phyloP scores from a whole-genome alignment of 2,888 invertebrate genomes.

The Megamerina dolium region DNA sequence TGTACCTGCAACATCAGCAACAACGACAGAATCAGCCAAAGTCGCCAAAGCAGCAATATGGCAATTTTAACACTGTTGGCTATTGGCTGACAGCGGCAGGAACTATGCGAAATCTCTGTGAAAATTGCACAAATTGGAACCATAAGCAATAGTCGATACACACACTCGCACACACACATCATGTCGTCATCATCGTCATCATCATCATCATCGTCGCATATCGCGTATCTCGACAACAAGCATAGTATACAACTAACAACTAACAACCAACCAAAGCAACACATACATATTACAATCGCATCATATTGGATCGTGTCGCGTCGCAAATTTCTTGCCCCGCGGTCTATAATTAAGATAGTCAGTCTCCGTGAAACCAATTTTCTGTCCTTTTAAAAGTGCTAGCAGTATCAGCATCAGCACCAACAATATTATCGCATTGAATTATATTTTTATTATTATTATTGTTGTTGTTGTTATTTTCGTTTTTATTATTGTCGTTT shows the following conservation, averaged over 20 bases:
- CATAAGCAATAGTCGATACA: too few relatives aligned
- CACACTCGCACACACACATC: too few relatives aligned
- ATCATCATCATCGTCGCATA: conserved; percentile 15
- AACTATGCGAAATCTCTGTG: conserved; percentile 27
- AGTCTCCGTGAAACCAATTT: conserved; percentile 33
- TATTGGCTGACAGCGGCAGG: conserved; percentile 1
- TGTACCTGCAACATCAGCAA: conserved; percentile 1
- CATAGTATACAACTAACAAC: not conserved
- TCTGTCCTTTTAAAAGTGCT: conserved; percentile 30
- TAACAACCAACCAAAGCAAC: not conserved
- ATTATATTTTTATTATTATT: not conserved
- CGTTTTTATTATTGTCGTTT: too few relatives aligned
- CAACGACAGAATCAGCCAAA: not conserved
- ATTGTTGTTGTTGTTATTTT: not conserved
- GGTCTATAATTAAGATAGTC: conserved; percentile 34
- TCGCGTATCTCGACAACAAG: conserved; percentile 4
- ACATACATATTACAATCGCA: not conserved
- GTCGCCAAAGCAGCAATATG: not conserved
- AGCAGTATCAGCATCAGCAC: too few relatives aligned
- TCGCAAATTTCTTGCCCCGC: conserved; percentile 24
- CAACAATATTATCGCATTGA: conserved; percentile 13
- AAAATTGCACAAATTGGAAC: conserved; percentile 28
- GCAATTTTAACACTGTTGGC: not conserved
- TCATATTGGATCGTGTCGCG: conserved; percentile 7
- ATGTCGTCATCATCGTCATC: too few relatives aligned